Percentiles rank a stretch among this genome's conserved stretches.
phyloP scores from a whole-genome alignment of 2,888 invertebrate species.

The Hirtodrosophila alboralis region DNA sequence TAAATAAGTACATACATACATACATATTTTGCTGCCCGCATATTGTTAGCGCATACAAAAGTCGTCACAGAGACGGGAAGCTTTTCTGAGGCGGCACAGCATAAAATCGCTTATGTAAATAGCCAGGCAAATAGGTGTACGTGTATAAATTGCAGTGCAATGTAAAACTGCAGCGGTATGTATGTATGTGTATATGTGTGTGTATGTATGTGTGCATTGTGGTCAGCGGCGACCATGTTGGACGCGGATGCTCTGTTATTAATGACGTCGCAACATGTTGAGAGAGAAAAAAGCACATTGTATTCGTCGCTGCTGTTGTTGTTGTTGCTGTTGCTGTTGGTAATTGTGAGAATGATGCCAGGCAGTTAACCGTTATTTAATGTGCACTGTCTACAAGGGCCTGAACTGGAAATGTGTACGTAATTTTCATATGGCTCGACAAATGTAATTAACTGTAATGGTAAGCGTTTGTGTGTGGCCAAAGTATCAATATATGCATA shows the following conservation, averaged over 20 bases:
- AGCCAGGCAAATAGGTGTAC: slow-evolving; percentile 22
- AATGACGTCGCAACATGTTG: slow-evolving; percentile 59
- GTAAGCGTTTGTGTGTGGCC: slow-evolving; percentile 35
- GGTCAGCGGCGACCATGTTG: slow-evolving; percentile 44
- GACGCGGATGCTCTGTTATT: slow-evolving; percentile 65
- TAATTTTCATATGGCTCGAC: slow-evolving; percentile 65
- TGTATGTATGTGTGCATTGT: slow-evolving; percentile 37
- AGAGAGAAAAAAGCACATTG: slow-evolving; percentile 27
- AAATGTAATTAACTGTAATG: slow-evolving; percentile 77
- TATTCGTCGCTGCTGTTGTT: slow-evolving; percentile 18
- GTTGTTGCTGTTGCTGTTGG: slow-evolving; percentile 37
- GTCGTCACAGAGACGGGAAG: slow-evolving; percentile 12
- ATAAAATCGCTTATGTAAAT: slow-evolving; percentile 76
- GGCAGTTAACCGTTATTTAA: slow-evolving; percentile 75
- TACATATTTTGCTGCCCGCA: slow-evolving; percentile 15
- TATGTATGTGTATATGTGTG: slow-evolving; percentile 24
- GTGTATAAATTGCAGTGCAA: neutral
- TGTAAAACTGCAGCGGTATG: slow-evolving; percentile 10
- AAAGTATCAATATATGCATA: slow-evolving; percentile 40
- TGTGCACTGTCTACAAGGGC: slow-evolving; percentile 49
- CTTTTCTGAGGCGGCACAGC: slow-evolving; percentile 54
- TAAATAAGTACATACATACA: slow-evolving; percentile 3
- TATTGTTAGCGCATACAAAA: slow-evolving; percentile 35
- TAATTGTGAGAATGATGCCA: slow-evolving; percentile 61
- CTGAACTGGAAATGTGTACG: slow-evolving; percentile 50